These are phyloP conservation scores for Geococcyx californianus DNA, from an alignment of 2,113 vertebrate genomes.

Conservation along the genomic window DNA sequence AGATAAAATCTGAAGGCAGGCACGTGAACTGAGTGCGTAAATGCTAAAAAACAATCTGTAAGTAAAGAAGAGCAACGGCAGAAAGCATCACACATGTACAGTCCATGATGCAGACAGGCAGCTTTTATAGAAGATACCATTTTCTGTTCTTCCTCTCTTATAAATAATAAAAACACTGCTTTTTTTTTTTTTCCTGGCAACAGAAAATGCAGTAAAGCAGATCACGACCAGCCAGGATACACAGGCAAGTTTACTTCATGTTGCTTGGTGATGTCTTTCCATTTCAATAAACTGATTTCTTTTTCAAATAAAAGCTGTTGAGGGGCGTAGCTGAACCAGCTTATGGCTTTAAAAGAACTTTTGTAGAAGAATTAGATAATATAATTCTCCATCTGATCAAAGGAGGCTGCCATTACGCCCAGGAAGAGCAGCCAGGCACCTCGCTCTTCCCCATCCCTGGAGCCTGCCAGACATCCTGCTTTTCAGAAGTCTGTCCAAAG, in stretches of 20 bases:
- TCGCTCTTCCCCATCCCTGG: not conserved
- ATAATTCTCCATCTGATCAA: not conserved
- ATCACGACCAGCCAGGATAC: not conserved
- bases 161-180: not conserved
- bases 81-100: not conserved
- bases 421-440: not conserved
- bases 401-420: not conserved
- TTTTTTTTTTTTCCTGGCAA: not conserved
- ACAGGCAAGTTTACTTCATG: conserved; percentile 41
- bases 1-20: not conserved
- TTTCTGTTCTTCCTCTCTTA: not conserved
- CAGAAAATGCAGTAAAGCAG: not conserved
- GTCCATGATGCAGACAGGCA: not conserved
- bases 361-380: not conserved
- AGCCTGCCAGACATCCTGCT: not conserved
- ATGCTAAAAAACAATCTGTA: not conserved
- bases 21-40: not conserved
- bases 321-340: not conserved
- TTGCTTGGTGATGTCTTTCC: not conserved
- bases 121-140: not conserved
- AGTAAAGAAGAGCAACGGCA: not conserved
- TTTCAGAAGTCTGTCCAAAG: conserved; percentile 15
- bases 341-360: not conserved
- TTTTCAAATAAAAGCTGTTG: not conserved
- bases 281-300: not conserved